Evolutionary conservation across 2,888 invertebrate species (phyloP), one percentile per base, ranked within the genome.

Genomic region (Ophonus ardosiacus): DNA sequence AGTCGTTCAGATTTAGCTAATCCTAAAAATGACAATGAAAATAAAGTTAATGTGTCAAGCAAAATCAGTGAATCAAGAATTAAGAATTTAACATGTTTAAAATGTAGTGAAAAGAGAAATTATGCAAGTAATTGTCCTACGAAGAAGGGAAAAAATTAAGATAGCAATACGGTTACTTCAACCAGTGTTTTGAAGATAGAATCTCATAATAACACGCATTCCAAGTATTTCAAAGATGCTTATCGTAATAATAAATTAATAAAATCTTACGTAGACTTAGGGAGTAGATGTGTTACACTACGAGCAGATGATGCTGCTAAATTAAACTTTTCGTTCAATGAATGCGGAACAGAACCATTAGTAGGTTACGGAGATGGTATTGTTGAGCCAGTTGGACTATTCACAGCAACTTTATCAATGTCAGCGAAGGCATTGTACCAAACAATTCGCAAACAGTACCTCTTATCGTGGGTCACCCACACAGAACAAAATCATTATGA

Each of bases 391-490:
- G 17, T 85, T n/a, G n/a, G n/a, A n/a, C n/a, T 18, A 56, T 84
- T 86, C 63, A 83, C 83, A 1, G 71, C 71, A 7, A 65, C 17
- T 17, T 31, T 86, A 6, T 57, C 6, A 13, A 85, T 85, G n/a
- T 80, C 79, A 59, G 63, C 8, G 76, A 86, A 40, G 81, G 86
- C 17, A 85, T 88, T 3, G 88, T 88, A 17, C 88, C 87, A 8
- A 86, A 85, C 4, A 83, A 87, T 15, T 84, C 83, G 5, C 88
- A 88, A 82, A 78, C 81, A 40, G 87, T 88, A 18, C 84, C 86
- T 0, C 76, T 88, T 63, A n/a, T 88, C 61, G 85, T 88, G 21
- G 87, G 87, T 6, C 88, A 88, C 84, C 87, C 87, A 15, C 88
- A 85, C 68, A 88, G 87, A 5, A 88, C 61, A 74, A 84, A 3